Evolutionary conservation across 2,888 invertebrate species (phyloP).

Genomic region (Eupithecia vulgata): DNA sequence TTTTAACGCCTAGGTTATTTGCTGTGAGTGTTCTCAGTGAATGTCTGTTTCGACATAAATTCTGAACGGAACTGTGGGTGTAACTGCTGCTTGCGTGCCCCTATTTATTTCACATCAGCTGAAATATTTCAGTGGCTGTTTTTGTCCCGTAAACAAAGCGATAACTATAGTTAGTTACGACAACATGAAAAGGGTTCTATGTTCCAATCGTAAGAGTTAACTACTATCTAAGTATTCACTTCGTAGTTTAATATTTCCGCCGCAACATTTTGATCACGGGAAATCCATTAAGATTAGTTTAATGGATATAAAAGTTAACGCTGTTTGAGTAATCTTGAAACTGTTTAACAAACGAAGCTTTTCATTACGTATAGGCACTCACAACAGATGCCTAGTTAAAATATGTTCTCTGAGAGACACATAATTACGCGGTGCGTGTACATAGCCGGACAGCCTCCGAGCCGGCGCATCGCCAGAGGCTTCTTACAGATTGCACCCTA

Average conservation of each 20-base stretch:
- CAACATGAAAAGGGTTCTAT: constrained; percentile 27
- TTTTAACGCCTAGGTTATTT: constrained; percentile 83
- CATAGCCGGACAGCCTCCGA: constrained; percentile 49
- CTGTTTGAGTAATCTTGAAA: constrained; percentile 4
- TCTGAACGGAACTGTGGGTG: constrained; percentile 81
- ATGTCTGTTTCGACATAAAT: constrained; percentile 82
- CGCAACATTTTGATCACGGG: constrained; percentile 12
- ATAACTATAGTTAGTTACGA: constrained; percentile 40
- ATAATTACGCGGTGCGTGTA: constrained; percentile 35
- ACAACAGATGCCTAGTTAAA: background rate
- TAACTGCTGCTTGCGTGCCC: constrained; percentile 74
- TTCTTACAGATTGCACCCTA: constrained; percentile 63
- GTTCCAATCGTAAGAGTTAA: constrained; percentile 11
- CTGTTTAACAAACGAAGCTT: background rate
- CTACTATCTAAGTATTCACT: constrained; percentile 12
- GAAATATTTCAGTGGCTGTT: constrained; percentile 68
- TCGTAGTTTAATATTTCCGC: constrained; percentile 15
- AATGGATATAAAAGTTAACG: constrained; percentile 3
- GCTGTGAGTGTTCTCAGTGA: constrained; percentile 78
- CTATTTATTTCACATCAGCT: constrained; percentile 73
- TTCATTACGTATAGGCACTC: background rate
- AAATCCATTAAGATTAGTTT: constrained; percentile 10
- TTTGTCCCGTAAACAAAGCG: constrained; percentile 58
- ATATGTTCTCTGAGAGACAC: constrained; percentile 14
- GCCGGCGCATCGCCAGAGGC: constrained; percentile 65